Evolutionary conservation across 1,140 invertebrate genomes (phyloP).

Genomic region (Sarcophaga peregrina): DNA sequence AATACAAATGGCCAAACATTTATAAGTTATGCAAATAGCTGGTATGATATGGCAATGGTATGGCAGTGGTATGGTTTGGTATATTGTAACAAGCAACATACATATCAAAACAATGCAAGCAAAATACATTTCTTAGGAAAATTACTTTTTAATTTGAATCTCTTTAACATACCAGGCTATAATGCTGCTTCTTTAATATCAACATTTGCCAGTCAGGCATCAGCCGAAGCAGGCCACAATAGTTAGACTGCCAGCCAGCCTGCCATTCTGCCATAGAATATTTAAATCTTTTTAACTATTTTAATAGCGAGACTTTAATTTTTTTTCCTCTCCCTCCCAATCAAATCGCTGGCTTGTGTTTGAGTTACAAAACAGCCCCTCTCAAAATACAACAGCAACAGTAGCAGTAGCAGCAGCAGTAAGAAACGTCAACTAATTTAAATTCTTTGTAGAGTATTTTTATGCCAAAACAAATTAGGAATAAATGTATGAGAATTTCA

Average conservation of each 20-base stretch:
- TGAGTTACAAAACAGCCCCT: too few relatives aligned
- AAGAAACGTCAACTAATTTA: conserved; percentile 19
- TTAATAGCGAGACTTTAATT: conserved; percentile 13
- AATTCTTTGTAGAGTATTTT: conserved; percentile 30
- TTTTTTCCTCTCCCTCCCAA: not conserved
- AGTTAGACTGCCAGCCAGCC: not conserved
- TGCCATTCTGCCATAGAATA: conserved; percentile 10
- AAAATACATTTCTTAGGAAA: not conserved
- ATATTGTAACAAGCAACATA: too few relatives aligned
- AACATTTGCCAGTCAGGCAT: not conserved
- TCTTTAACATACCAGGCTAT: not conserved
- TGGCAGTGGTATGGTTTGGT: too few relatives aligned
- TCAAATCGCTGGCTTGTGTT: too few relatives aligned
- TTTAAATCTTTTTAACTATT: conserved; percentile 16
- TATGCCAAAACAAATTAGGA: conserved; percentile 40
- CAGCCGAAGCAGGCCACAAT: not conserved
- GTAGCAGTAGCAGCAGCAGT: too few relatives aligned
- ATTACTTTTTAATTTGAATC: conserved; percentile 26
- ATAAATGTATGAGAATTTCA: not conserved
- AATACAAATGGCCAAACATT: too few relatives aligned
- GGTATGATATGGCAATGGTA: too few relatives aligned
- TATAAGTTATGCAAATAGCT: too few relatives aligned
- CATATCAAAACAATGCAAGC: not conserved
- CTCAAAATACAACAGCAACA: too few relatives aligned
- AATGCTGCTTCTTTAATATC: too few relatives aligned